A percentile compares a stretch with the other conserved stretches of the same genome.
phyloP scores from a whole-genome alignment of 2,797 vertebrate species.

The Sebastes alutus region DNA sequence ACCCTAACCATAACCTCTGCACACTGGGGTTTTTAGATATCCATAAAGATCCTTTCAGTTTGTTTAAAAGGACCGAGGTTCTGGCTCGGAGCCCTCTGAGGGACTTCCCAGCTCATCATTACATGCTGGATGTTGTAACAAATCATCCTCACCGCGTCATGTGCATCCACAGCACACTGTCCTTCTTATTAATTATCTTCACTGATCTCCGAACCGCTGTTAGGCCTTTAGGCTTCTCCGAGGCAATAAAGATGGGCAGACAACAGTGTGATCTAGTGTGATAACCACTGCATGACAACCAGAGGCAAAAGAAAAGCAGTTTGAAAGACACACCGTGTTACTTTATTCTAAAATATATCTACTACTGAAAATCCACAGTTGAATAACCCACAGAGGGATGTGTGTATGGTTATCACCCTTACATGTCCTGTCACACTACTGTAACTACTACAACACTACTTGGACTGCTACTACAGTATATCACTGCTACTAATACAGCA shows the following conservation, averaged over 20 bases:
- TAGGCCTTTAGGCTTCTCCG: not conserved
- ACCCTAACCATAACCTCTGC: not conserved
- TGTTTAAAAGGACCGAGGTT: not conserved
- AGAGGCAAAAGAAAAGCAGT: not conserved
- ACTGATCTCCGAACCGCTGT: not conserved
- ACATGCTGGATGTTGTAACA: not conserved
- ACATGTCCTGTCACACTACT: not conserved
- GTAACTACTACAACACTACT: not conserved
- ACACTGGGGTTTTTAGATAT: not conserved
- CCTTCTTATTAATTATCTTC: conserved; percentile 1
- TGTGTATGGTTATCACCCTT: not conserved
- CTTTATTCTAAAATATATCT: not conserved
- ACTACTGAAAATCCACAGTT: not conserved
- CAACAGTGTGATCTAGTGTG: conserved; percentile 14
- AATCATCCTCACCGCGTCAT: not conserved
- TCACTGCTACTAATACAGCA: not conserved
- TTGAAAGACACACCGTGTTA: not conserved
- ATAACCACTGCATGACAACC: conserved; percentile 12
- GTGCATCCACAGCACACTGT: conserved; percentile 2
- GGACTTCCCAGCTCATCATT: not conserved
- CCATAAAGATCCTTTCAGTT: not conserved
- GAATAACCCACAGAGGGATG: not conserved
- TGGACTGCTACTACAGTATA: not conserved
- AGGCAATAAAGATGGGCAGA: not conserved
- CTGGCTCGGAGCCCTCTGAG: not conserved